phyloP scores from a whole-genome alignment of 1,140 invertebrate species.

The Palaemon carinicauda region DNA sequence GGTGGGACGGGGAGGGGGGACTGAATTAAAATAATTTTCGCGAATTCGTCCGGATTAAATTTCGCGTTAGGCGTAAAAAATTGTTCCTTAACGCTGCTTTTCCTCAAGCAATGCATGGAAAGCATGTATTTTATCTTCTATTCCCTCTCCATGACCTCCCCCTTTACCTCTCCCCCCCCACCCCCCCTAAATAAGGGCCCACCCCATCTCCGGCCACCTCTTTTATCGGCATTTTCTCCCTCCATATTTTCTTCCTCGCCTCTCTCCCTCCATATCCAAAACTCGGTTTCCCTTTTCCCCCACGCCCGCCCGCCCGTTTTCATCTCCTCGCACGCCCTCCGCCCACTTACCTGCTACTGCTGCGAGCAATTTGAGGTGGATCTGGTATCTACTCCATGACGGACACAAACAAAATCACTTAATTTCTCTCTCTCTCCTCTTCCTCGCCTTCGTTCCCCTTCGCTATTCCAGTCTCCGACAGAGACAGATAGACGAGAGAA shows the following conservation, averaged over 20 bases:
- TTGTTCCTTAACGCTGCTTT: too few relatives aligned
- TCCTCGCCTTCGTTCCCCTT: slow-evolving; percentile 54
- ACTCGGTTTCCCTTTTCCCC: too few relatives aligned
- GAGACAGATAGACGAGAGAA: slow-evolving; percentile 58
- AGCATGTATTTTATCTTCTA: too few relatives aligned
- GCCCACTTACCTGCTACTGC: slow-evolving; percentile 40
- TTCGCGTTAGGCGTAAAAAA: too few relatives aligned
- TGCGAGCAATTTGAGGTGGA: slow-evolving; percentile 24
- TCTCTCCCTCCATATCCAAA: slow-evolving; percentile 37
- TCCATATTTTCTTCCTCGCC: slow-evolving; percentile 35
- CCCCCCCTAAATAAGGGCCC: too few relatives aligned
- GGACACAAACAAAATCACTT: slow-evolving; percentile 41
- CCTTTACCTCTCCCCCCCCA: neutral
- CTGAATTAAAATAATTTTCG: neutral
- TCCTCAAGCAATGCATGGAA: too few relatives aligned
- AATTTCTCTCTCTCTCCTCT: slow-evolving; percentile 41
- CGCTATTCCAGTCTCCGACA: slow-evolving; percentile 53
- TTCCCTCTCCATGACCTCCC: neutral
- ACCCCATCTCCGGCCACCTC: too few relatives aligned
- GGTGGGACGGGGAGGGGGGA: too few relatives aligned
- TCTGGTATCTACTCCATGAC: slow-evolving; percentile 20
- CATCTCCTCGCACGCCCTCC: slow-evolving; percentile 5
- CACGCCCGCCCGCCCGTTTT: slow-evolving; percentile 38
- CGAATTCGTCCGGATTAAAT: neutral
- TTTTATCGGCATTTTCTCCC: too few relatives aligned